phyloP scores from a whole-genome alignment of 1,140 invertebrate genomes.

The Drosophila guanche region DNA sequence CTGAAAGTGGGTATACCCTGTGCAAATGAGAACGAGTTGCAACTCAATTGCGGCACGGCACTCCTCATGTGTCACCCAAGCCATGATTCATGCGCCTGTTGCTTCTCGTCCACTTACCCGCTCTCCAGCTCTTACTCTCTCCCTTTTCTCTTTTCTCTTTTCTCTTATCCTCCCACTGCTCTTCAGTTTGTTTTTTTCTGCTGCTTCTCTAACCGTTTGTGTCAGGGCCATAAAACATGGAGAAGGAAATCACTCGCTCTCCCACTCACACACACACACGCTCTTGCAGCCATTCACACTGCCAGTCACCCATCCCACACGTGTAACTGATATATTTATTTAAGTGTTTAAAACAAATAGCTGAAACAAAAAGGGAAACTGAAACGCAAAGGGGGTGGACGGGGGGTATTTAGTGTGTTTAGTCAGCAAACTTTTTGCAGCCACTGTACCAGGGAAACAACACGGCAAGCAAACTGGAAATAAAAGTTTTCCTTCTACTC shows the following conservation, averaged over 20 bases:
- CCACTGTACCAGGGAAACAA: slow-evolving; percentile 38
- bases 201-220: slow-evolving; percentile 1
- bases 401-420: slow-evolving; percentile 35
- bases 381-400: neutral
- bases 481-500: slow-evolving; percentile 44
- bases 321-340: slow-evolving; percentile 39
- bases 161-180: too few species aligned
- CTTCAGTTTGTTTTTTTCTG: too few species aligned
- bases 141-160: neutral
- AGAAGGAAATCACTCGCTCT: neutral
- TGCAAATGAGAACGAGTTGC: slow-evolving; percentile 41
- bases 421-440: slow-evolving; percentile 42
- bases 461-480: slow-evolving; percentile 62
- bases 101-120: neutral
- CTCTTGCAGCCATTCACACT: neutral
- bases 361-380: slow-evolving; percentile 19
- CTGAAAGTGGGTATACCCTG: neutral
- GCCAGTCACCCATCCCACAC: neutral
- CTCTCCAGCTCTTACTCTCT: neutral
- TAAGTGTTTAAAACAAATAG: slow-evolving; percentile 43
- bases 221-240: slow-evolving; percentile 20
- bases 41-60: slow-evolving; percentile 34
- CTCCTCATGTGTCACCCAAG: slow-evolving; percentile 47
- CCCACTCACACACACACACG: neutral
- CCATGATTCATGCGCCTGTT: slow-evolving; percentile 51